phyloP scores from a whole-genome alignment of 2,888 invertebrate species.

The Saturnia japonica region DNA sequence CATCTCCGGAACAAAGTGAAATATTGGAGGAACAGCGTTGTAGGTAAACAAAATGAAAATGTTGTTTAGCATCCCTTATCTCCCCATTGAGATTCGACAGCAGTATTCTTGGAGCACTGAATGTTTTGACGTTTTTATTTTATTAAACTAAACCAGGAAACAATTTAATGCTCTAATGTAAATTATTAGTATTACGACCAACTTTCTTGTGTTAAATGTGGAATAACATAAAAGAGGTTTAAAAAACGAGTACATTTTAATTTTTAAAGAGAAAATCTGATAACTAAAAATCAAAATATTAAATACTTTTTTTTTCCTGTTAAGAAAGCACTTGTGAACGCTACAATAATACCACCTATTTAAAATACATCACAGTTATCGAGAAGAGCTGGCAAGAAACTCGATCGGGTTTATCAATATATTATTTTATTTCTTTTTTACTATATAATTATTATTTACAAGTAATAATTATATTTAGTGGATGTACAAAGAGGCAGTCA shows the following conservation, averaged over 20 bases:
- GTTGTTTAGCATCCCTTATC: conserved; percentile 62
- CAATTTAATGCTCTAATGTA: background rate
- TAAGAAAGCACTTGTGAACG: too few species aligned
- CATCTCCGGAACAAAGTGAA: conserved; percentile 60
- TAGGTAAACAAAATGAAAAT: conserved; percentile 56
- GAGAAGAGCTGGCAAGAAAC: too few species aligned
- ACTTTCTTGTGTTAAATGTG: background rate
- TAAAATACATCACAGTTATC: too few species aligned
- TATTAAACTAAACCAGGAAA: background rate
- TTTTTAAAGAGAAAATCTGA: background rate
- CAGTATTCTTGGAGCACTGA: conserved; percentile 31
- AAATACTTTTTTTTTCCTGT: too few species aligned
- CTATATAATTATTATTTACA: too few species aligned
- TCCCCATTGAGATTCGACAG: conserved; percentile 63
- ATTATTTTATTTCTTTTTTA: background rate
- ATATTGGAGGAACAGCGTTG: conserved; percentile 63
- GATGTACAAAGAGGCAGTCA: too few species aligned
- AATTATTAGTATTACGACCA: background rate
- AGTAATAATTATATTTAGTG: too few species aligned
- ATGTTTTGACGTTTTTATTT: conserved; percentile 2
- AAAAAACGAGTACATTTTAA: background rate
- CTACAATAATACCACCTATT: too few species aligned
- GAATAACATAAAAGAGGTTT: background rate
- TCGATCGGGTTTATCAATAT: too few species aligned
- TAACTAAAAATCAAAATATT: too few species aligned